phyloP scores from a whole-genome alignment of 2,113 vertebrate species.

The Zosterops pallidus region DNA sequence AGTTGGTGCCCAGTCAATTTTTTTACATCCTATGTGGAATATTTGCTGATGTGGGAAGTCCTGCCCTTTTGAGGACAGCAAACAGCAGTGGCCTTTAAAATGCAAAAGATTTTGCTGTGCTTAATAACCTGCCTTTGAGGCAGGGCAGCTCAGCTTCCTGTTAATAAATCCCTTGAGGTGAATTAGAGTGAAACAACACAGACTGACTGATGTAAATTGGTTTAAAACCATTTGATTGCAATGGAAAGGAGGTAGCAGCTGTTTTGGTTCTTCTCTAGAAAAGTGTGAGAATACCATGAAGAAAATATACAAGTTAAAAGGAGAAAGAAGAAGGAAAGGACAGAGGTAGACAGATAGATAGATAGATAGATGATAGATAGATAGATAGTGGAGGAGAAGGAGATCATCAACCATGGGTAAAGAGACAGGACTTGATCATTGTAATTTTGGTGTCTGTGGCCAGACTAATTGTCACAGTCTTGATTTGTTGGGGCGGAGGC shows the following conservation, averaged over 20 bases:
- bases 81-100: not conserved
- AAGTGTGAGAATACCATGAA: not conserved
- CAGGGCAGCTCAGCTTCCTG: not conserved
- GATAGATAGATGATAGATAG: too few species aligned
- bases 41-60: not conserved
- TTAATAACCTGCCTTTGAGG: not conserved
- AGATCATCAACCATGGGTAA: not conserved
- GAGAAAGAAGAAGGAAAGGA: not conserved
- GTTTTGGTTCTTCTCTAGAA: not conserved
- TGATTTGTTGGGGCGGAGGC: not conserved
- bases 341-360: not conserved
- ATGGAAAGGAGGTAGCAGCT: not conserved
- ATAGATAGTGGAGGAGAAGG: not conserved
- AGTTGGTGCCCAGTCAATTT: not conserved
- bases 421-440: not conserved
- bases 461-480: fast-evolving
- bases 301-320: not conserved
- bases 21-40: not conserved
- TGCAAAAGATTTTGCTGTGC: not conserved
- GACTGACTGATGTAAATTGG: not conserved
- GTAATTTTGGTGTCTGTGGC: not conserved
- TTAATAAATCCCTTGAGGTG: not conserved
- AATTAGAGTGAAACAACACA: not conserved
- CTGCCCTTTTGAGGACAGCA: not conserved
- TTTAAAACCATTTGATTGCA: not conserved